Conservation (phyloP, 2,113 vertebrate genomes). For the Caretta caretta region DNA sequence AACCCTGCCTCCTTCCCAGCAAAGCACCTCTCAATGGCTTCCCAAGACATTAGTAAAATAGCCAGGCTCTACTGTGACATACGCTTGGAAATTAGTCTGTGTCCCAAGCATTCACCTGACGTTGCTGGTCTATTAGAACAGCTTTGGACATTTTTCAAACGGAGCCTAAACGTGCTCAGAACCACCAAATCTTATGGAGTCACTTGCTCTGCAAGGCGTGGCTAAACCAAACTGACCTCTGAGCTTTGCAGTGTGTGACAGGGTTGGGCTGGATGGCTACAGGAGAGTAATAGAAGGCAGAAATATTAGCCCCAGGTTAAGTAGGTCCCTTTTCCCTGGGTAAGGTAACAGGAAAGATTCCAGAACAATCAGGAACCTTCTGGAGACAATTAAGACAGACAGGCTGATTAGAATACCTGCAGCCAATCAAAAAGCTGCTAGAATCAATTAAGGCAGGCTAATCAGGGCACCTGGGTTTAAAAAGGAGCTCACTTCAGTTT, state of each 20-base stretch:
- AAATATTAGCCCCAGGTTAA: too few species aligned
- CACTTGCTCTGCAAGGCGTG: fast-evolving
- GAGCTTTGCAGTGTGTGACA: background rate
- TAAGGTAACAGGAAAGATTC: too few species aligned
- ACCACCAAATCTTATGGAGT: background rate
- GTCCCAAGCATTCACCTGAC: background rate
- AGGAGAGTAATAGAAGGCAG: too few species aligned
- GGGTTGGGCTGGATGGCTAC: too few species aligned
- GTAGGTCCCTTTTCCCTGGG: too few species aligned
- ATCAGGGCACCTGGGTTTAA: too few species aligned
- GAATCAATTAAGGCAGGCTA: too few species aligned
- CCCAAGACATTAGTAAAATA: background rate
- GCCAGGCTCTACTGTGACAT: background rate
- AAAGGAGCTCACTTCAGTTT: too few species aligned
- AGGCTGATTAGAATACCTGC: too few species aligned
- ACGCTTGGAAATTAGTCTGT: background rate
- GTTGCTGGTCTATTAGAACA: background rate
- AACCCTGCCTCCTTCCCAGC: background rate
- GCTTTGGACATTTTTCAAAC: background rate
- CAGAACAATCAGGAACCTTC: too few species aligned
- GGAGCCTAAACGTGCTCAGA: fast-evolving
- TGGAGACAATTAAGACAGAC: too few species aligned
- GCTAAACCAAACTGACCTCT: background rate
- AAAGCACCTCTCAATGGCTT: background rate
- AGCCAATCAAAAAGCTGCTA: too few species aligned